Base-by-base conservation (phyloP, 1,140 invertebrate genomes). In the Panulirus ornatus region DNA sequence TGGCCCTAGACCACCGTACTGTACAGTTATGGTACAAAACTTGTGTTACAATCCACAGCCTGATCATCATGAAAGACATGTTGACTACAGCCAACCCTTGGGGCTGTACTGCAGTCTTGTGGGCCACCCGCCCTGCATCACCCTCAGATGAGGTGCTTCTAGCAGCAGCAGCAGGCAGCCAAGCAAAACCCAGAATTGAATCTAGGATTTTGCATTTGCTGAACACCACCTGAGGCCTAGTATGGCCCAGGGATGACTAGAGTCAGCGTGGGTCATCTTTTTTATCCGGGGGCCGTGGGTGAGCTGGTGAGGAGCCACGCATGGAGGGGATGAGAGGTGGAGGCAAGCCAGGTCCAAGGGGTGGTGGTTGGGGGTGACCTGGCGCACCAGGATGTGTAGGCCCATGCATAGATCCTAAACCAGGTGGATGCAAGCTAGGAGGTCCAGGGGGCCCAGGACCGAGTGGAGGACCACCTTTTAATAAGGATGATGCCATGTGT, bases 1-100 rank as follows among this genome's bases (percentile, higher is more conserved):
- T 89, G 88, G 81, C 88, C 81, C 88, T 73, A 47, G 81, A 83
- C 79, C 88, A 89, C 88, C 88, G 58, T 83, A 89, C 88, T 89
- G 88, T 89, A 89, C 88, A 89, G 73, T 70, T 89, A 89, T 89
- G 58, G 88, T 89, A 89, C 88, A 89, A 89, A 89, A 89, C 88
- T 89, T 89, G 88, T 89, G 88, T 89, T 89, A 89, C 88, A 89
- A 89, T 89, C 88, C 88, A 89, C 88, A 89, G 88, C 88, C 88
- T 89, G 88, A 89, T 89, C 88, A 89, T 89, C 71, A 89, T 89
- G 88, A 89, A 89, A 89, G 88, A 89, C 88, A 89, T 71, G 88
- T 89, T 89, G 88, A 89, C 88, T 75, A 54, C 88, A 83, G 79
- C 42, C 51, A 83, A 75, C 88, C 88, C 88, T 84, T 83, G 79